Evolutionary conservation across 1,140 invertebrate genomes (phyloP), one percentile per base, ranked within the genome.

Genomic region (Atta cephalotes): DNA sequence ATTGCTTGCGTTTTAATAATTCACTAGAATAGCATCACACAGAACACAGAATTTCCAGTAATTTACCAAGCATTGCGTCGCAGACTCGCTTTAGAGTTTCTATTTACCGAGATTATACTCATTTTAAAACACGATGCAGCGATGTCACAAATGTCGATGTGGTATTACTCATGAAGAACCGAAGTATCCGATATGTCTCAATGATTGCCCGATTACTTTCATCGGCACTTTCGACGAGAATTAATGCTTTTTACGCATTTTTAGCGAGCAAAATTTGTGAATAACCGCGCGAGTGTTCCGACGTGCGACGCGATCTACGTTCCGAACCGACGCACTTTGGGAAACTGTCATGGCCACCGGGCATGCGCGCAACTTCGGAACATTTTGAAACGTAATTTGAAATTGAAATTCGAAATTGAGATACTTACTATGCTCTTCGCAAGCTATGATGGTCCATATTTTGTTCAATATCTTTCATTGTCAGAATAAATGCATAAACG

Each of bases 311-410:
- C 51, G 28, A 18, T 10, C 3, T 31, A 51, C n/a, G 28, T 6
- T 21, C 10, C 28, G 18, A 35, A 14, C 28, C 18, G 28, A 1
- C 0, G 3, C 25, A 10, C 39, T 0, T 39, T 39, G 4, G 5
- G 12, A 58, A 76, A 39, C 12, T 60, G n/a, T 60, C 53, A 76
- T 76, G 72, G 53, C 72, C 31, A 12, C 31, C 31, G 31, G 31
- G 31, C 31, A 35, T 35, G 31, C 0, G 5, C 18, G 28, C 18
- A 12, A 1, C 5, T 12, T 39, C n/a, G 18, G 3, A 16, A 21
- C 28, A 25, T 72, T 72, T 66, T 14, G 18, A 31, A 5, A 12
- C 35, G 7, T 10, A 76, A 12, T 21, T 76, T 16, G 2, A 39
- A 71, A 49, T 16, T 28, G 0, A 72, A 62, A 28, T 28, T 53